Evolutionary conservation across 64 coral and sea anemone genomes (phyloP).

Genomic region (Dendrophyllia cribrosa): DNA sequence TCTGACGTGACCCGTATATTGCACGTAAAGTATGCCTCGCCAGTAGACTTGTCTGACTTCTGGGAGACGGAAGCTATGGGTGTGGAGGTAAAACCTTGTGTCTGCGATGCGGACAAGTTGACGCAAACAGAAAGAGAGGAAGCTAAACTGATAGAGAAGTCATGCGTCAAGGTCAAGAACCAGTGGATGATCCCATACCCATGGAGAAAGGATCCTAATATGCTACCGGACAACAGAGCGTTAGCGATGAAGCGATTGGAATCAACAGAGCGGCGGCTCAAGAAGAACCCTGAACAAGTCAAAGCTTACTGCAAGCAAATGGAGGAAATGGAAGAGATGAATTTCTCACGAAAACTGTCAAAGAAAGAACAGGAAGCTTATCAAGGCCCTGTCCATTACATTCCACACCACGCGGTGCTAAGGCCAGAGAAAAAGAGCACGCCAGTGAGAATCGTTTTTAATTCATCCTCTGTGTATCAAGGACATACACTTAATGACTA

Average conservation of each 20-base stretch:
- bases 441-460: slow-evolving; percentile 74
- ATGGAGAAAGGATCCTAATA: slow-evolving; percentile 61
- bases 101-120: no score
- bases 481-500: slow-evolving; percentile 64
- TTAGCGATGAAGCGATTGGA: slow-evolving; percentile 58
- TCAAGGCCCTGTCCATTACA: slow-evolving; percentile 68
- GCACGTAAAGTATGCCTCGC: not conserved
- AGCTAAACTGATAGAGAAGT: no score
- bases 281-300: slow-evolving; percentile 48
- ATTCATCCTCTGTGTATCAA: slow-evolving; percentile 53
- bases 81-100: no score
- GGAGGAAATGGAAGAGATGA: slow-evolving; percentile 40
- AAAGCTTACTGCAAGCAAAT: slow-evolving; percentile 66
- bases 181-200: slow-evolving; percentile 74
- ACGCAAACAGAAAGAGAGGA: no score
- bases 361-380: slow-evolving; percentile 21
- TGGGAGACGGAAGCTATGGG: slow-evolving; percentile 50
- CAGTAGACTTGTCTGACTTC: slow-evolving; percentile 35
- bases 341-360: slow-evolving; percentile 51
- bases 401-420: slow-evolving; percentile 43
- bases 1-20: not conserved
- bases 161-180: not conserved
- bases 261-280: slow-evolving; percentile 40
- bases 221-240: slow-evolving; percentile 40
- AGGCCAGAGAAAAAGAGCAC: slow-evolving; percentile 75